Evolutionary conservation across 2,797 vertebrate species (phyloP).

Genomic region (Pseudochaenichthys georgianus): DNA sequence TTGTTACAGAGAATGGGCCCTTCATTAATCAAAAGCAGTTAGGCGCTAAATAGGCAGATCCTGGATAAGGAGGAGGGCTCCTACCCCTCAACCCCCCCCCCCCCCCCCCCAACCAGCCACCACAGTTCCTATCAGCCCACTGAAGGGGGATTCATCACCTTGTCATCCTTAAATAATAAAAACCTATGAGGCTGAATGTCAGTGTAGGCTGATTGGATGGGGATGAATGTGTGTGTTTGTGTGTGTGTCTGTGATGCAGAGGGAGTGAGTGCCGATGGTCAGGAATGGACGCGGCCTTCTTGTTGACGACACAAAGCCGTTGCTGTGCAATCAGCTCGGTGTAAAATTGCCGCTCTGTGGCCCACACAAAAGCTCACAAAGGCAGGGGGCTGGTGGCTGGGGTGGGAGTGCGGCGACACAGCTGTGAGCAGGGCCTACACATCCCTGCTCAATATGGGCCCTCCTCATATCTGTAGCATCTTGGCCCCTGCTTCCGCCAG

Average conservation of each 20-base stretch:
- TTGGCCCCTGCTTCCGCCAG: constrained; percentile 86
- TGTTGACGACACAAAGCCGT: constrained; percentile 87
- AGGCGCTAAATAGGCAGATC: constrained; percentile 88
- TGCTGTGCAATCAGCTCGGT: constrained; percentile 89
- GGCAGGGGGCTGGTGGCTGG: constrained; percentile 91
- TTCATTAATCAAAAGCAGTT: constrained; percentile 91
- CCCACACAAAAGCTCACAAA: constrained; percentile 88
- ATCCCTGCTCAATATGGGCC: constrained; percentile 90
- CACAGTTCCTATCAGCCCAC: constrained; percentile 73
- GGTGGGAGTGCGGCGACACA: constrained; percentile 87
- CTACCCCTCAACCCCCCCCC: constrained; percentile 11
- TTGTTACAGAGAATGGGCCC: constrained; percentile 82
- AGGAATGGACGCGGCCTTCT: constrained; percentile 75
- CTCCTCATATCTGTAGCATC: constrained; percentile 89
- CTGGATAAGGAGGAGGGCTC: constrained; percentile 68
- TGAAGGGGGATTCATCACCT: constrained; percentile 84
- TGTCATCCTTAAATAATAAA: constrained; percentile 75
- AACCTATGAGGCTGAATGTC: constrained; percentile 58
- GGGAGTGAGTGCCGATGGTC: constrained; percentile 63
- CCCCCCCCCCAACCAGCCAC: constrained; percentile 29
- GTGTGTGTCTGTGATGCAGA: constrained; percentile 54
- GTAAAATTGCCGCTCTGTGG: constrained; percentile 89
- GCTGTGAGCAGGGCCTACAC: constrained; percentile 93
- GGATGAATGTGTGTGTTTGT: constrained; percentile 61
- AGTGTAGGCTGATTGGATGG: constrained; percentile 57